Base-by-base conservation (phyloP, 2,888 invertebrate genomes). In the Conops quadrifasciatus region DNA sequence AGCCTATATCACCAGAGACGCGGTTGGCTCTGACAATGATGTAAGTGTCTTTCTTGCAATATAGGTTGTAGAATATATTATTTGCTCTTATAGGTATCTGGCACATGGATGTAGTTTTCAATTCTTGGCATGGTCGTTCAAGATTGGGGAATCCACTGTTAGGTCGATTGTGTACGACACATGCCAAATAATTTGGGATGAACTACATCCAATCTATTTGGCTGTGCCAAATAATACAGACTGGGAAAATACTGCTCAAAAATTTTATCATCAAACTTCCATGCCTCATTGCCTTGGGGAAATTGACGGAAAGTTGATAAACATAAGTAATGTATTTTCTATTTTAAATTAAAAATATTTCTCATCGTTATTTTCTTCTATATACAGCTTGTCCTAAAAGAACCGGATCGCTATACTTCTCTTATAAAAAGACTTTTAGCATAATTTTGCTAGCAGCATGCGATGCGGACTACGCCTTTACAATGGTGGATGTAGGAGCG, bases 401-500 rank as follows among this genome's bases (percentile, higher is more conserved):
- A n/a, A 53, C 19, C 11, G 24, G 53, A n/a, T 53, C 21, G n/a
- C 24, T 53, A 9, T 53, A 53, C 24, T 67, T 53, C 28, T 28
- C 19, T n/a, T 67, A 43, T 47, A 45, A 67, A 62, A 51, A 51
- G 56, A 51, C 28, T 2, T 51, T 43, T 47, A 53, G 30, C 56
- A 53, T 69, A 28, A 24, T 69, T 49, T 15, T 28, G 19, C 19
- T 62, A 49, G 69, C 62, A 30, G 45, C 51, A 11, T 62, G 21
- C 16, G 24, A 56, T 58, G 30, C 67, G 24, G 21, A 67, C 24
- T 67, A 56, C 58, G 5, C 45, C 13, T 67, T 67, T 36, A 67
- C 43, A 13, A 30, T 56, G 53, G 58, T 69, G 4, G 63, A 70
- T 43, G 63, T 70, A 5, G 63, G 70, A 36, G 64, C 70, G 2